These are phyloP conservation scores for Synanceia verrucosa DNA, from an alignment of 2,797 vertebrate species.

Conservation along the genomic window DNA sequence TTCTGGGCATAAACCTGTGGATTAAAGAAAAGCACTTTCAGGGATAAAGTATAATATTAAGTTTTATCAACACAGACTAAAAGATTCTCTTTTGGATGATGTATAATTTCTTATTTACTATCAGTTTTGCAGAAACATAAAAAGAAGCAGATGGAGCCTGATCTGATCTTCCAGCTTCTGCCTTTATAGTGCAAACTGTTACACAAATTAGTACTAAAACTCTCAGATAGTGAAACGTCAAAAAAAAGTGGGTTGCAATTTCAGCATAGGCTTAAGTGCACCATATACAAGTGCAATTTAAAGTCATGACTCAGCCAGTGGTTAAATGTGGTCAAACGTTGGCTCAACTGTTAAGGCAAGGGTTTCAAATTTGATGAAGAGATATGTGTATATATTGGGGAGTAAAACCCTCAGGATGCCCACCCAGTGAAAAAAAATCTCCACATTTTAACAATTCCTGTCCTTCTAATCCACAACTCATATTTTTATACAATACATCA, in stretches of 20 bases:
- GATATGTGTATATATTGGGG: neutral
- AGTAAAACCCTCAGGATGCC: neutral
- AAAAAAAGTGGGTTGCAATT: neutral
- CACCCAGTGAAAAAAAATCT: neutral
- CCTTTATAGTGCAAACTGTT: conserved; percentile 35
- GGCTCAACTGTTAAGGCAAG: neutral
- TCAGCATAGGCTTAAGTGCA: conserved; percentile 9
- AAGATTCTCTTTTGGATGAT: neutral
- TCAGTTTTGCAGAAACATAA: neutral
- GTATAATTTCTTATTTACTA: neutral
- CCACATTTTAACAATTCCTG: neutral
- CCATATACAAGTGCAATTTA: conserved; percentile 32
- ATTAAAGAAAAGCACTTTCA: conserved; percentile 5
- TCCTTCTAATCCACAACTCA: neutral
- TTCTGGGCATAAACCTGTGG: conserved; percentile 11
- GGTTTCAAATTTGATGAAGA: neutral
- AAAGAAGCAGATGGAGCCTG: conserved; percentile 23
- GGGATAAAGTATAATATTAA: neutral
- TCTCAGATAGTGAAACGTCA: neutral
- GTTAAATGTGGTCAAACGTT: neutral
- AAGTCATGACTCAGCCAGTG: conserved; percentile 1
- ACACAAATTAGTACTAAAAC: conserved; percentile 3
- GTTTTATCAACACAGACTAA: conserved; percentile 2
- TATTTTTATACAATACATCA: neutral
- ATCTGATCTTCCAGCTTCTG: conserved; percentile 15